phyloP scores from a whole-genome alignment of 2,113 vertebrate genomes.

The Numida meleagris region DNA sequence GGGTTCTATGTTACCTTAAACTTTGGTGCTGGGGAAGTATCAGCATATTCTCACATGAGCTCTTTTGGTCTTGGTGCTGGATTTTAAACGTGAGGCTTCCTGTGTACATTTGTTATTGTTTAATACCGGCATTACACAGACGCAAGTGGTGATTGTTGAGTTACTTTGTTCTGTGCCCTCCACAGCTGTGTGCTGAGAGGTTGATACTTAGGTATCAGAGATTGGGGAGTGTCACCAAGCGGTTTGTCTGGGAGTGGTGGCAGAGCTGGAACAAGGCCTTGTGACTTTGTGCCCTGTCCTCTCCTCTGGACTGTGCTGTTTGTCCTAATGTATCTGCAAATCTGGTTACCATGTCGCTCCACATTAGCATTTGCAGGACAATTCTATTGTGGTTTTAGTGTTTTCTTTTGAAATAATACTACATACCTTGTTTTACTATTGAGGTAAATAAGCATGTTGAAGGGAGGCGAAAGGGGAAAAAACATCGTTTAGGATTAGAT shows the following conservation, averaged over 20 bases:
- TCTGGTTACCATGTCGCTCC: not conserved
- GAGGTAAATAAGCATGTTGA: not conserved
- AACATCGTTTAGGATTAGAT: slow-evolving; percentile 11
- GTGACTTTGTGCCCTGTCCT: not conserved
- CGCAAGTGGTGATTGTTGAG: rapidly evolving
- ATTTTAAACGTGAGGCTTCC: not conserved
- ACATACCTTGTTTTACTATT: not conserved
- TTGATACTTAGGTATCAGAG: not conserved
- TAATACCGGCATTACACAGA: not conserved
- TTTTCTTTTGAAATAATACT: not conserved
- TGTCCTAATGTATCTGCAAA: not conserved
- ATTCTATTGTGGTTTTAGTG: not conserved
- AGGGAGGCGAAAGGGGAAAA: not conserved
- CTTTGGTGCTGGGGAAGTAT: not conserved
- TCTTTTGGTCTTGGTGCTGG: not conserved
- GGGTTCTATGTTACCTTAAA: not conserved
- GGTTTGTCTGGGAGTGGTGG: not conserved
- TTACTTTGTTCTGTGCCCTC: not conserved
- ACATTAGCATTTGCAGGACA: not conserved
- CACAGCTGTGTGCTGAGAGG: not conserved
- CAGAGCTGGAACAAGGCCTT: not conserved
- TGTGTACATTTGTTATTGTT: not conserved
- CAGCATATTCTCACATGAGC: not conserved
- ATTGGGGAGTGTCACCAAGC: not conserved
- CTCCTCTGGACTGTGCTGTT: not conserved